Percentiles rank a stretch among this genome's conserved stretches.
Conservation (phyloP, 1,140 invertebrate genomes). For the Cotesia chilonis region DNA sequence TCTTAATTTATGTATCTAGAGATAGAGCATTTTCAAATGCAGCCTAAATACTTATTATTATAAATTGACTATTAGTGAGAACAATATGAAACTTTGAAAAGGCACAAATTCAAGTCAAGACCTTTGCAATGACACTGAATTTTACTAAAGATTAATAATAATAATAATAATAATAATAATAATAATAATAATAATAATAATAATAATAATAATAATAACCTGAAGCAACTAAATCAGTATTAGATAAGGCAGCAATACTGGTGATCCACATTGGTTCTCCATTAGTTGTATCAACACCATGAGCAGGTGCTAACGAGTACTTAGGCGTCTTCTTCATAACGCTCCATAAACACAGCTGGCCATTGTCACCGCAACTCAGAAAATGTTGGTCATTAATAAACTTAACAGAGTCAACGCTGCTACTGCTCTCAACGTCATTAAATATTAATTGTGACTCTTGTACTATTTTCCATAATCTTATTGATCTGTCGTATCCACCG, state of each 20-base stretch:
- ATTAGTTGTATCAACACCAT: conserved; percentile 73
- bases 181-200: not conserved
- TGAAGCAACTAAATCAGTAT: conserved; percentile 91
- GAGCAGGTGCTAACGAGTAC: conserved; percentile 76
- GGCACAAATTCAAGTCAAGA: too few relatives aligned
- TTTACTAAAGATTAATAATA: not conserved
- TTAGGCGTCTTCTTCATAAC: conserved; percentile 91
- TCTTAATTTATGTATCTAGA: too few relatives aligned
- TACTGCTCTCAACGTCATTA: conserved; percentile 81
- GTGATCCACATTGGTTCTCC: conserved; percentile 85
- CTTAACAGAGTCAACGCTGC: conserved; percentile 87
- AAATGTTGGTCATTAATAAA: conserved; percentile 93
- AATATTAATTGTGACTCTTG: conserved; percentile 97
- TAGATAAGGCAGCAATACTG: conserved; percentile 79
- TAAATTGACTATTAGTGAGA: too few relatives aligned
- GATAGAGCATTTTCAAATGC: too few relatives aligned
- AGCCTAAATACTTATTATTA: too few relatives aligned
- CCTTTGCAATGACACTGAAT: too few relatives aligned
- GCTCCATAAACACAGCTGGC: conserved; percentile 87
- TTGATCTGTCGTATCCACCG: conserved; percentile 85
- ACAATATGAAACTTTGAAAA: too few relatives aligned
- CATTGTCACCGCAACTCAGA: conserved; percentile 89
- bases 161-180: conserved; percentile 44
- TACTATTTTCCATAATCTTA: conserved; percentile 94
- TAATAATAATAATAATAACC: conserved; percentile 62